Conservation (phyloP, 2,888 invertebrate species). For the Tuberolachnus salignus region DNA sequence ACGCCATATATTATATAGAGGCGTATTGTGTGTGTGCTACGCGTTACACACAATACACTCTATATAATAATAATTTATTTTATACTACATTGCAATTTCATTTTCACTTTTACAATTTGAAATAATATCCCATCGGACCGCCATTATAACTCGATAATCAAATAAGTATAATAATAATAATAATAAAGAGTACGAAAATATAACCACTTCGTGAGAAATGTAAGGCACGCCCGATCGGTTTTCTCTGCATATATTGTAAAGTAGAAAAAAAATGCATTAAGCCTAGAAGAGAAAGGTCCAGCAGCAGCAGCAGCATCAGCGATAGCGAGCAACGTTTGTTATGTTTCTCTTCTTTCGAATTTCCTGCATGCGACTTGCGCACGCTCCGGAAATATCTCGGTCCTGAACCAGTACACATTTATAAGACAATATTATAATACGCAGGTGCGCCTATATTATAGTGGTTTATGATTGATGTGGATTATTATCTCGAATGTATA, state of each 20-base stretch:
- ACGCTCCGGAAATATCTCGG: constrained; percentile 7
- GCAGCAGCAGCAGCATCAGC: background rate
- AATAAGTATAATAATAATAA: constrained; percentile 12
- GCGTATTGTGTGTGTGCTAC: background rate
- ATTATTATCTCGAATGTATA: constrained; percentile 3
- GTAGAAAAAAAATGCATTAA: constrained; percentile 19
- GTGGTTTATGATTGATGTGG: constrained; percentile 38
- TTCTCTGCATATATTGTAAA: constrained; percentile 5
- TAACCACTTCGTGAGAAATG: constrained; percentile 44
- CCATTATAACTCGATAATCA: constrained; percentile 47
- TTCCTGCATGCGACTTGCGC: background rate
- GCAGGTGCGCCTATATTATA: background rate
- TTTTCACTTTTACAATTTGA: constrained; percentile 54
- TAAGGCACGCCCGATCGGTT: constrained; percentile 47
- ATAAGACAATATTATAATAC: background rate
- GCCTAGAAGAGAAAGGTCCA: constrained; percentile 47
- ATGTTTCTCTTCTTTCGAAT: constrained; percentile 41
- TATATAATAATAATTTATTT: background rate
- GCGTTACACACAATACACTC: constrained; percentile 8
- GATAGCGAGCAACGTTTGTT: background rate
- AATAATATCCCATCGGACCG: constrained; percentile 30
- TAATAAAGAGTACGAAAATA: constrained; percentile 23
- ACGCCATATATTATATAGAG: background rate
- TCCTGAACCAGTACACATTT: background rate
- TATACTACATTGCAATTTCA: constrained; percentile 33